These are phyloP conservation scores for Rhinoderma darwinii DNA, from an alignment of 2,113 vertebrate species.

Conservation along the genomic window DNA sequence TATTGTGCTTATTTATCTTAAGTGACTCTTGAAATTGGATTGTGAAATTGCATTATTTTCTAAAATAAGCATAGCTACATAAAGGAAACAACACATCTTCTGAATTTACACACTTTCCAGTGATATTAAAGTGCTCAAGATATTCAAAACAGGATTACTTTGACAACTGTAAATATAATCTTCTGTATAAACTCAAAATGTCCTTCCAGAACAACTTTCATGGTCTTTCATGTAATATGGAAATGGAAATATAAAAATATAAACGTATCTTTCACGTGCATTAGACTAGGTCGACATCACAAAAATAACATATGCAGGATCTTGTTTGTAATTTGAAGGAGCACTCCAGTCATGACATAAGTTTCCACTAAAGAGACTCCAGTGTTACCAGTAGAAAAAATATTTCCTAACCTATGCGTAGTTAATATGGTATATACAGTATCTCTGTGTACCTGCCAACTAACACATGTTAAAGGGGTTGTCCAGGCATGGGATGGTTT, in stretches of 20 bases:
- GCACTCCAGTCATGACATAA: neutral
- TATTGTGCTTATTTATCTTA: conserved; percentile 53
- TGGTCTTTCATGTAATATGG: neutral
- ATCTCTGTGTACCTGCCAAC: neutral
- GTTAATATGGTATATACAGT: neutral
- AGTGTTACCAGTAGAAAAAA: neutral
- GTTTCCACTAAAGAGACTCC: neutral
- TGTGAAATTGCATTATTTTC: conserved; percentile 52
- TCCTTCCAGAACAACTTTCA: neutral
- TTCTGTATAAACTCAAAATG: neutral
- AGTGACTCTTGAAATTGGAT: conserved; percentile 51
- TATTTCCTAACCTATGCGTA: neutral
- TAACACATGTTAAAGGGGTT: neutral
- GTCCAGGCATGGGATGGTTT: too few relatives aligned
- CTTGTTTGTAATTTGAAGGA: neutral
- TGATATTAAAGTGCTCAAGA: conserved; percentile 14
- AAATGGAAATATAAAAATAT: neutral
- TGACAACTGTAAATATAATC: conserved; percentile 15
- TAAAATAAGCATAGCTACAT: conserved; percentile 44
- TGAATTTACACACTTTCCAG: conserved; percentile 36
- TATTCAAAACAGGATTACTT: conserved; percentile 22
- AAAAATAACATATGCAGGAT: neutral
- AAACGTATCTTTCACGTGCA: neutral
- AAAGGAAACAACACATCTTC: conserved; percentile 34
- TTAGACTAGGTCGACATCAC: neutral